Conservation (phyloP, 1,140 invertebrate genomes). For the Vanessa tameamea region DNA sequence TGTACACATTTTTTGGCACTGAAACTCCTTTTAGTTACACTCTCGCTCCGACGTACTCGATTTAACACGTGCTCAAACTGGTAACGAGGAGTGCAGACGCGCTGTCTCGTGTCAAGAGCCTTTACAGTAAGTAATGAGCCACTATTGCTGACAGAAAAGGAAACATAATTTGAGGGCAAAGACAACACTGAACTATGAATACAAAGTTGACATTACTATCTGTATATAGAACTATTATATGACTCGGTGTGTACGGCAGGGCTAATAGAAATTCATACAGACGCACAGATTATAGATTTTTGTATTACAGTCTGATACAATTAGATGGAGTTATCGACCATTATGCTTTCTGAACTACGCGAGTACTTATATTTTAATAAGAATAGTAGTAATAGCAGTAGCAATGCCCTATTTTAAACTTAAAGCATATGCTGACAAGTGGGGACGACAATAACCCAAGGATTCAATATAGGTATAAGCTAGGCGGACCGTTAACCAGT, state of each 20-base stretch:
- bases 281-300: too few relatives aligned
- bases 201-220: neutral
- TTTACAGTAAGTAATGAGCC: constrained; percentile 9
- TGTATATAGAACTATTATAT: neutral
- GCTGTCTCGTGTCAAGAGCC: neutral
- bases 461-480: too few relatives aligned
- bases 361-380: too few relatives aligned
- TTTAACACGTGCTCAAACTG: constrained; percentile 13
- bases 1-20: neutral
- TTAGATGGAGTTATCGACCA: too few relatives aligned
- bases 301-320: too few relatives aligned
- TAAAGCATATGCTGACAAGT: too few relatives aligned
- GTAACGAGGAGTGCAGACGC: constrained; percentile 7
- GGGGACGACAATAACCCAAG: too few relatives aligned
- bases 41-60: neutral
- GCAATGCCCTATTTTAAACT: too few relatives aligned
- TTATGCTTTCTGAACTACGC: too few relatives aligned
- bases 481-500: too few relatives aligned
- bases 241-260: neutral
- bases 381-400: too few relatives aligned
- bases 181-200: constrained; percentile 3
- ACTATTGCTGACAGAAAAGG: constrained; percentile 8
- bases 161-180: constrained; percentile 9
- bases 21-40: neutral
- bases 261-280: too few relatives aligned